A percentile compares a stretch with the other conserved stretches of the same genome.
phyloP scores from a whole-genome alignment of 1,140 invertebrate genomes.

The Drosophila simulans region DNA sequence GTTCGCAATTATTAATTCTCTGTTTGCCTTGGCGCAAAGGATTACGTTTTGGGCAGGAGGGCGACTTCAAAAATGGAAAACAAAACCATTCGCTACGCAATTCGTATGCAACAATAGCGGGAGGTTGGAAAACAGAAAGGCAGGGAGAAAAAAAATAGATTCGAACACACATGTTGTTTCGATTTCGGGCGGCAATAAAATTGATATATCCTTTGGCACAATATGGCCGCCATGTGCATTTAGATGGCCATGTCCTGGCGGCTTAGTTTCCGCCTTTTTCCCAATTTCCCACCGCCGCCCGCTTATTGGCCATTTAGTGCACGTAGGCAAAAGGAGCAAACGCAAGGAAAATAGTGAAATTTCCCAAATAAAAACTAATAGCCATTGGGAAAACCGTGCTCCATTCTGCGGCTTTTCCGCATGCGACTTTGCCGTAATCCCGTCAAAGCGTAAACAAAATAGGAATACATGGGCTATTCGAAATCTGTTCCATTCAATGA shows the following conservation, averaged over 20 bases:
- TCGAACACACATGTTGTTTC: constrained; percentile 63
- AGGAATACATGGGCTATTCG: constrained; percentile 36
- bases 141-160: not conserved
- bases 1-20: constrained; percentile 66
- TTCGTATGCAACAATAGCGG: constrained; percentile 65
- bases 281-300: constrained; percentile 21
- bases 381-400: constrained; percentile 41
- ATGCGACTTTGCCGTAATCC: constrained; percentile 71
- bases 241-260: constrained; percentile 46
- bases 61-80: constrained; percentile 3
- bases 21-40: constrained; percentile 41
- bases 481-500: constrained; percentile 32
- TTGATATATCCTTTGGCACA: constrained; percentile 77
- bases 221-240: constrained; percentile 66
- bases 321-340: constrained; percentile 65
- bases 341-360: constrained; percentile 68
- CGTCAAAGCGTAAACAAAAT: constrained; percentile 82
- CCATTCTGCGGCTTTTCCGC: constrained; percentile 39
- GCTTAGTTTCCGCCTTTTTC: constrained; percentile 67
- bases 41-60: constrained; percentile 43
- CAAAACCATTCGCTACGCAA: constrained; percentile 76
- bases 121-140: not conserved
- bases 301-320: constrained; percentile 81
- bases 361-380: constrained; percentile 78
- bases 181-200: constrained; percentile 75